A percentile compares a stretch with the other conserved stretches of the same genome.
Evolutionary conservation across 2,113 vertebrate genomes (phyloP).

Genomic region (Sitta europaea): DNA sequence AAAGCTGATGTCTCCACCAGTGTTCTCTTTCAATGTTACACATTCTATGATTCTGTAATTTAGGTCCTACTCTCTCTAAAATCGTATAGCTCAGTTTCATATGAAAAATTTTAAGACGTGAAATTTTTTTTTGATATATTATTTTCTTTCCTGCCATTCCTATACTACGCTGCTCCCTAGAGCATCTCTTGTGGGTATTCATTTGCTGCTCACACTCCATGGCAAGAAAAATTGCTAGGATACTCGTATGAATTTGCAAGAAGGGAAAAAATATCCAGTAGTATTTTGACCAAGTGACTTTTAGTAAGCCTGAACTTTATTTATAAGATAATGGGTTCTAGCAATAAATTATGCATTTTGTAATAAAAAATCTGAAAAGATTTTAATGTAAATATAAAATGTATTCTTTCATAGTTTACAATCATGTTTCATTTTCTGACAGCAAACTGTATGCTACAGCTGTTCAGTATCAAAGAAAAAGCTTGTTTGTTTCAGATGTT

Average conservation of each 20-base stretch:
- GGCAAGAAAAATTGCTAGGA: neutral
- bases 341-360: neutral
- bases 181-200: neutral
- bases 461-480: neutral
- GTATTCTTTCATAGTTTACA: neutral
- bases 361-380: neutral
- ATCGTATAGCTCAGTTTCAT: neutral
- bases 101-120: neutral
- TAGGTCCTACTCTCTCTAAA: neutral
- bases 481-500: neutral
- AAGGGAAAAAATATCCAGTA: neutral
- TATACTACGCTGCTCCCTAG: neutral
- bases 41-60: neutral
- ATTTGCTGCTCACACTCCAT: neutral
- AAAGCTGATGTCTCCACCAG: neutral
- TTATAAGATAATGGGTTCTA: neutral
- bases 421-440: neutral
- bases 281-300: neutral
- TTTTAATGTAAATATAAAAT: neutral
- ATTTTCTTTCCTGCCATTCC: neutral
- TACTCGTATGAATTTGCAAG: neutral
- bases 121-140: neutral
- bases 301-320: neutral
- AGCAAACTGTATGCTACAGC: fast-evolving
- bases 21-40: neutral